phyloP scores from a whole-genome alignment of 37 sponge, comb jelly and placozoan genomes.

The Tethya wilhelma region DNA sequence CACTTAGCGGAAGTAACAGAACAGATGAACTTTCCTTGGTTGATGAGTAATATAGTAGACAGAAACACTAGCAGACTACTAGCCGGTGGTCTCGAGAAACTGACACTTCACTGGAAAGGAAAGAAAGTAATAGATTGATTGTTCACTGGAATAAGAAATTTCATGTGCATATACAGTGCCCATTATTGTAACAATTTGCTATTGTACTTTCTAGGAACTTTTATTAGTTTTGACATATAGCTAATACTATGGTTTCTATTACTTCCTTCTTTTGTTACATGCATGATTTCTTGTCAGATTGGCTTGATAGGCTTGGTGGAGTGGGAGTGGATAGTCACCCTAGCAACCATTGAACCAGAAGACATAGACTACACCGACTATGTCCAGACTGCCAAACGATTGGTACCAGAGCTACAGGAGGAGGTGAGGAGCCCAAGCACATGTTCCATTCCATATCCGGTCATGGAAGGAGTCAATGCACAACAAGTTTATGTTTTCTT shows the following conservation, averaged over 20 bases:
- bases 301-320: slow-evolving; percentile 85
- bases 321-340: slow-evolving; percentile 81
- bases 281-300: slow-evolving; percentile 35
- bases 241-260: too few relatives aligned
- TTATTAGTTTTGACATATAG: too few relatives aligned
- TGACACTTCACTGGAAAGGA: slow-evolving; percentile 54
- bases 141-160: background rate
- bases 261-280: background rate
- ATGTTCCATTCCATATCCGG: background rate
- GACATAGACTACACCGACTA: slow-evolving; percentile 76
- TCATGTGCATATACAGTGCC: background rate
- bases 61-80: slow-evolving; percentile 33
- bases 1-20: slow-evolving; percentile 56
- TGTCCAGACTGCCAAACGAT: slow-evolving; percentile 49
- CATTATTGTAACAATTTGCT: background rate
- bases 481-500: too few relatives aligned
- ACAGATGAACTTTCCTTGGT: slow-evolving; percentile 75
- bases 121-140: slow-evolving; percentile 38
- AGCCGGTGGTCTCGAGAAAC: slow-evolving; percentile 46
- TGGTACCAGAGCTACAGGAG: slow-evolving; percentile 37
- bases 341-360: slow-evolving; percentile 53
- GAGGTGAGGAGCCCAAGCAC: slow-evolving; percentile 23
- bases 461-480: too few relatives aligned
- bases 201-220: background rate
- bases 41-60: slow-evolving; percentile 79